Base-by-base conservation (phyloP, 1,140 invertebrate genomes). In the Drosophila mauritiana region DNA sequence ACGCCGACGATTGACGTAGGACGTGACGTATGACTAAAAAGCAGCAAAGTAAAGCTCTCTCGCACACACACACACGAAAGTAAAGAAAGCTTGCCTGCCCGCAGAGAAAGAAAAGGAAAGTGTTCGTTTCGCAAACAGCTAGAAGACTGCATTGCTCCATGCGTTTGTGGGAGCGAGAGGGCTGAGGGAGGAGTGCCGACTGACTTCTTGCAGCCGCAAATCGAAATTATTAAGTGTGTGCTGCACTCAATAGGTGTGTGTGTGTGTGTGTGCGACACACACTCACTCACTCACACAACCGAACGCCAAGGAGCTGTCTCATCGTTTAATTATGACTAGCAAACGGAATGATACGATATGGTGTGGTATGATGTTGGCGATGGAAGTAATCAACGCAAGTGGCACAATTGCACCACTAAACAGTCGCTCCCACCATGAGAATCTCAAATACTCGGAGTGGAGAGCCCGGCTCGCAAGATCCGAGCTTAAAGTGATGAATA, bases 1-100 rank as follows among this genome's bases (percentile, higher is more conserved):
- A 34, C 22, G 59, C 51, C 67, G 73, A 63, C 79, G 68, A 86
- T 88, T 88, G 83, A 88, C 83, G 83, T 86, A 88, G 83, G 75
- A 86, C 75, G 83, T 79, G 82, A 85, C 82, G 82, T 85, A 75
- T 73, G 58, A 39, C 45, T 61, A 52, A 79, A 74, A 55, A 52
- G 70, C 52, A 55, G 64, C 54, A 67, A 55, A 78, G 37, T 40
- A 74, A 72, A 85, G 82, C 82, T 86, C 67, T 56, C 57, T 45
- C 42, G 70, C 25, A n/a, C 42, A 27, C 15, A 31, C 70, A 56
- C 17, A 25, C 34, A 17, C 58, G 17, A 8, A 39, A 31, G 3
- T 0, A 15, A 34, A 8, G 20, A 77, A 43, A 74, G 69, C 37
- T 51, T 8, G 36, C 37, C 12, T 13, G 8, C 51, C 37, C 39